Percentiles rank a stretch among this genome's conserved stretches.
Conservation (phyloP, 2,888 invertebrate genomes). For the Dinocampus coccinellae region DNA sequence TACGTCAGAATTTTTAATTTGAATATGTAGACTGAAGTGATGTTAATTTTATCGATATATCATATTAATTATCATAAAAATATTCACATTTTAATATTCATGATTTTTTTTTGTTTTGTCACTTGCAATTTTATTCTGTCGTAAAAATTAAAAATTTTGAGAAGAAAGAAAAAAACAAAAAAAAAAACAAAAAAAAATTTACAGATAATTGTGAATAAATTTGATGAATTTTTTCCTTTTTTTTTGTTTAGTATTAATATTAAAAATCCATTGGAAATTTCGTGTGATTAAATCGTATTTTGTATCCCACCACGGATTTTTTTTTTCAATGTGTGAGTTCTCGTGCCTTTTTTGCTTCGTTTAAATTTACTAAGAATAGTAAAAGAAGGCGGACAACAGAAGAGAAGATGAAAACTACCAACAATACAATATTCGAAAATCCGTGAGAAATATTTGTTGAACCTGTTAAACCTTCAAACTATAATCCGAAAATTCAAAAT, state of each 20-base stretch:
- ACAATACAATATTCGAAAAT: slow-evolving; percentile 33
- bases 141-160: too few species aligned
- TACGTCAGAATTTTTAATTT: slow-evolving; percentile 65
- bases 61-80: neutral
- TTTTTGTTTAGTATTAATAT: too few species aligned
- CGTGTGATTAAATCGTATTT: too few species aligned
- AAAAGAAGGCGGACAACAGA: slow-evolving; percentile 8
- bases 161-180: too few species aligned
- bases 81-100: neutral
- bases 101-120: neutral
- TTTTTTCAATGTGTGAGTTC: too few species aligned
- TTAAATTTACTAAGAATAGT: too few species aligned
- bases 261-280: too few species aligned
- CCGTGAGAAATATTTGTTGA: slow-evolving; percentile 25
- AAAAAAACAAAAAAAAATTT: too few species aligned
- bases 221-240: too few species aligned
- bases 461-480: slow-evolving; percentile 57
- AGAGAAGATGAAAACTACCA: slow-evolving; percentile 27
- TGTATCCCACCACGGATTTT: too few species aligned
- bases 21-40: neutral
- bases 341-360: too few species aligned
- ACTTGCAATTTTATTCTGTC: neutral
- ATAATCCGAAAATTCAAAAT: slow-evolving; percentile 60
- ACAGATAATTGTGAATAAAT: too few species aligned
- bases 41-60: slow-evolving; percentile 25